phyloP scores from a whole-genome alignment of 2,113 vertebrate species.

The Halichoeres trimaculatus region DNA sequence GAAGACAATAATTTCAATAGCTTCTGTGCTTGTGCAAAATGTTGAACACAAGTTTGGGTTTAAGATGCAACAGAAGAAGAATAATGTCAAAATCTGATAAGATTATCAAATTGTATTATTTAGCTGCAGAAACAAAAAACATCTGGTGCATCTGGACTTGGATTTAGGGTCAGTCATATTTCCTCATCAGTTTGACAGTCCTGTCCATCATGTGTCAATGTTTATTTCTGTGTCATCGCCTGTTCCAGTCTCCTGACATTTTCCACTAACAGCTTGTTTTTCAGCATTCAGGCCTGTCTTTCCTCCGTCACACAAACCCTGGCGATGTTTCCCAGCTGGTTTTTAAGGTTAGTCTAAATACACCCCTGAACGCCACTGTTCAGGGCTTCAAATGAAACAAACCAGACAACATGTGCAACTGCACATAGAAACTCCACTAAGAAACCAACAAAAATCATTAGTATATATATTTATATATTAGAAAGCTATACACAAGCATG shows the following conservation, averaged over 20 bases:
- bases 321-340: constrained; percentile 69
- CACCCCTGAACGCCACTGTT: constrained; percentile 71
- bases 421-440: constrained; percentile 96
- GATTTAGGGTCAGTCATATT: constrained; percentile 37
- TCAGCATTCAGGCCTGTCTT: constrained; percentile 67
- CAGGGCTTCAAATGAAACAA: constrained; percentile 77
- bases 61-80: constrained; percentile 11
- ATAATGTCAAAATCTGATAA: constrained; percentile 25
- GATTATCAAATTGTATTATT: constrained; percentile 54
- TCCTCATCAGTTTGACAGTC: constrained; percentile 53
- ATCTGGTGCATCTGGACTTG: constrained; percentile 27
- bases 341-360: constrained; percentile 76
- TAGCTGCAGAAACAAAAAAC: constrained; percentile 41
- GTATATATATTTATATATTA: constrained; percentile 93
- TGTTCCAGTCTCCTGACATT: constrained; percentile 84
- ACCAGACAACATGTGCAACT: constrained; percentile 87
- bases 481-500: constrained; percentile 99
- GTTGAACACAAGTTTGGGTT: constrained; percentile 2
- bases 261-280: constrained; percentile 80
- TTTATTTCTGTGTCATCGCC: constrained; percentile 71
- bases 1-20: constrained; percentile 26
- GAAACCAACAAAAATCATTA: constrained; percentile 92
- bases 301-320: constrained; percentile 53
- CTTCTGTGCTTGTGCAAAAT: constrained; percentile 20
- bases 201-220: constrained; percentile 33